Evolutionary conservation across 2,113 vertebrate species (phyloP), one percentile per base, ranked within the genome.

Genomic region (Epinephelus cyanopodus): DNA sequence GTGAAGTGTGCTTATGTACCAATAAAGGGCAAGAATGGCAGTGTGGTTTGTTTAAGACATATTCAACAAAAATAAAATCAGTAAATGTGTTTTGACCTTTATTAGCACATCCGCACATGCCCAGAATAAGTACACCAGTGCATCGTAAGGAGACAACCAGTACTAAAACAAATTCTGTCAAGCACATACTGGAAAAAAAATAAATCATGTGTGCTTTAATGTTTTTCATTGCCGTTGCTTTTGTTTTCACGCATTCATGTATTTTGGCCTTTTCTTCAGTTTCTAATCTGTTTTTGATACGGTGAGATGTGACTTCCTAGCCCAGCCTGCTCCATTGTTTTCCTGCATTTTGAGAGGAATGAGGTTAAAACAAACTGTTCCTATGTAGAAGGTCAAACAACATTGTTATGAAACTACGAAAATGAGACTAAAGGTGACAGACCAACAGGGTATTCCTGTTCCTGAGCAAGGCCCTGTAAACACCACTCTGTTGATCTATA

Each of bases 351-450:
- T 94, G 84, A 76, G 87, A 94, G 90, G 87, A 95, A 95, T 95
- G 90, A 93, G 88, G 90, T 91, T 94, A 86, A 95, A 95, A 96
- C 94, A 92, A 90, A 82, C 81, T 94, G 94, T 95, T 96, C 95
- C 95, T 86, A 94, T 93, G 91, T 79, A 92, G 94, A 95, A 96
- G 95, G 95, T 95, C 95, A 94, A 95, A 94, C 94, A 95, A 94
- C 94, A 95, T 64, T 91, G 92, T 94, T 92, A 91, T 81, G 79
- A 94, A 94, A 92, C 83, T 3, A 77, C 81, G 33, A 92, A 93
- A 88, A 90, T 60, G 66, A 89, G 92, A 94, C 87, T 84, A 95
- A 96, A 95, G 92, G 94, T 92, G 91, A 93, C 66, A 50, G 62
- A 71, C 79, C 89, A 87, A 91, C 77, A 65, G 88, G 85, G 86